Conservation (phyloP, 2,113 vertebrate genomes). For the Nyctereutes procyonoides region DNA sequence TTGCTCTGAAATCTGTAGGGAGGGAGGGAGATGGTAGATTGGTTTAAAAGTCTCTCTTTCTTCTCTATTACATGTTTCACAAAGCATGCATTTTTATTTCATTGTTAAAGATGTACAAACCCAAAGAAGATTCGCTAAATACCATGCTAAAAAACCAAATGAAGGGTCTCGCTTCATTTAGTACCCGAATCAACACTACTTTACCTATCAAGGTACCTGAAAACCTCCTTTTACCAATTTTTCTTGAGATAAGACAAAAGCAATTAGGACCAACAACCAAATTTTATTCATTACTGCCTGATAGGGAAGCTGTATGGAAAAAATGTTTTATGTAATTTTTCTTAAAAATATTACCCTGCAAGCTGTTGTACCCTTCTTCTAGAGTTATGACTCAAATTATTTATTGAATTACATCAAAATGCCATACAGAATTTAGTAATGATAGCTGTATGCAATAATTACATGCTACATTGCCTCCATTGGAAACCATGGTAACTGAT, state of each 20-base stretch:
- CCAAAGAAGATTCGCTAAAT: constrained; percentile 66
- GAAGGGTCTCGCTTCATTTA: constrained; percentile 69
- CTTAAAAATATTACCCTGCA: constrained; percentile 47
- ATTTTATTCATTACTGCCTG: constrained; percentile 62
- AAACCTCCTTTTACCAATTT: constrained; percentile 63
- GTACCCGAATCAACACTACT: constrained; percentile 60
- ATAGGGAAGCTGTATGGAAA: constrained; percentile 33
- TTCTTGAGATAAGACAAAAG: constrained; percentile 66
- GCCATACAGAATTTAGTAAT: constrained; percentile 83
- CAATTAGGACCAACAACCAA: constrained; percentile 61
- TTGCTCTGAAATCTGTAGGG: constrained; percentile 65
- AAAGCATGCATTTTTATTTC: constrained; percentile 61
- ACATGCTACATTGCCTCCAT: constrained; percentile 78
- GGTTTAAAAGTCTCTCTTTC: constrained; percentile 58
- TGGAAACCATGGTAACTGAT: constrained; percentile 84
- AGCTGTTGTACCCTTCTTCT: constrained; percentile 69
- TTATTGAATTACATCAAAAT: constrained; percentile 79
- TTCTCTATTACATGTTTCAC: constrained; percentile 63
- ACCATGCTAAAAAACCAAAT: constrained; percentile 67
- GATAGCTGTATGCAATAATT: constrained; percentile 82
- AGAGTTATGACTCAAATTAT: constrained; percentile 76
- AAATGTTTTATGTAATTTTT: constrained; percentile 49
- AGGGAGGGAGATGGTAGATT: constrained; percentile 68
- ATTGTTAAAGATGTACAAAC: constrained; percentile 65
- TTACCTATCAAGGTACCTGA: constrained; percentile 66